Evolutionary conservation across 2,888 invertebrate genomes (phyloP), one percentile per base, ranked within the genome.

Genomic region (Doris montereyensis): DNA sequence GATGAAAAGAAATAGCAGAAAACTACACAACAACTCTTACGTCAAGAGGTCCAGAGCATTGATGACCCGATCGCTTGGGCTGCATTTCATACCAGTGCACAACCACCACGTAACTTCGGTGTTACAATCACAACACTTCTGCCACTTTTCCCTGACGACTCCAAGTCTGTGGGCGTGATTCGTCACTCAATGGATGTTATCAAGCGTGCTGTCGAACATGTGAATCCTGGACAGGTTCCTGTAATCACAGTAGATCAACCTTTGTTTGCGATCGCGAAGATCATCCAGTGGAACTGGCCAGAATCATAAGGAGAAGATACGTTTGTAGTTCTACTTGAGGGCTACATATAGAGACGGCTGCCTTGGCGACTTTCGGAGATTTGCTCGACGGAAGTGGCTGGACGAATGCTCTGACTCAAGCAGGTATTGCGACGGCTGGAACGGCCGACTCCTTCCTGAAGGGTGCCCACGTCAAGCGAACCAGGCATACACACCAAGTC

Each of bases 341-440:
- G 32, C 80, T 89, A 52, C 88, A 89, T 78, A 87, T 85, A 71
- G 87, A 88, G 73, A 85, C 87, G 83, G 85, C 86, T 13, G 78
- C 83, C 21, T 76, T 86, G 77, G 85, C 81, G 70, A 79, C 83
- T 1, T 35, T 87, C 21, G 87, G 87, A 10, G 77, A 79, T 60
- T 78, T 81, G 62, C 77, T 88, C 4, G 62, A 85, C 28, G 85
- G 79, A 30, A 85, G 84, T 81, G 88, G 87, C 2, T 88, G 87
- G 87, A 83, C 83, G 35, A 17, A 35, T 5, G 81, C 81, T 3
- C 24, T 87, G 5, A 77, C 68, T 28, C 71, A 84, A 57, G 84
- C 88, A n/a, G 82, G 76, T 8, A 81, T 87, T 62, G 82, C 85
- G n/a, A 70, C 84, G 10, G 26, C 83, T 65, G 87, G 87, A 1